These are phyloP conservation scores for Dipodomys ordii DNA, from an alignment of 2,113 vertebrate genomes.

Conservation along the genomic window DNA sequence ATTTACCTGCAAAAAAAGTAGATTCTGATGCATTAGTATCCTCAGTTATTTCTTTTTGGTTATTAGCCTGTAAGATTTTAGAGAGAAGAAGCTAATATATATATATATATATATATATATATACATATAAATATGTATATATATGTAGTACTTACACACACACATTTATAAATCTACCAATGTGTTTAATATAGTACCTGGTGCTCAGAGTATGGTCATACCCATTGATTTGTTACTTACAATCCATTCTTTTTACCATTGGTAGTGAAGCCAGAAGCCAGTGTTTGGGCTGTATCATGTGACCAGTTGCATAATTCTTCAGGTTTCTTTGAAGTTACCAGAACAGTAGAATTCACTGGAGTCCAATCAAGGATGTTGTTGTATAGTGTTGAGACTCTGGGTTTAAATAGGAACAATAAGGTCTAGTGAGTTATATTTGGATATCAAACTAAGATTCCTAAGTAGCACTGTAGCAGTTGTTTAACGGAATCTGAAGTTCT, in stretches of 20 bases:
- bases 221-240: neutral
- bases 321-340: slow-evolving; percentile 12
- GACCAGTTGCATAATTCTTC: neutral
- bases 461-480: neutral
- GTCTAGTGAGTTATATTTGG: slow-evolving; percentile 16
- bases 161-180: neutral
- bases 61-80: neutral
- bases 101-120: no score
- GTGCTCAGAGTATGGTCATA: neutral
- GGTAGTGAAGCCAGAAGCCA: neutral
- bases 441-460: slow-evolving; percentile 12
- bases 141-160: no score
- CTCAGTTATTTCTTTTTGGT: neutral
- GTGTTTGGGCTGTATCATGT: neutral
- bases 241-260: neutral
- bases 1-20: neutral
- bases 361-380: neutral
- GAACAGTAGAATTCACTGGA: neutral
- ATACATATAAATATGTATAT: no score
- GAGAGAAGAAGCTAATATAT: neutral
- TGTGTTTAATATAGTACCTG: neutral
- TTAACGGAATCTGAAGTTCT: slow-evolving; percentile 32
- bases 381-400: neutral
- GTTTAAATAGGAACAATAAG: neutral
- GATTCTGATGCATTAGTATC: neutral